Evolutionary conservation across 2,888 invertebrate species (phyloP).

Genomic region (Villa cingulata): DNA sequence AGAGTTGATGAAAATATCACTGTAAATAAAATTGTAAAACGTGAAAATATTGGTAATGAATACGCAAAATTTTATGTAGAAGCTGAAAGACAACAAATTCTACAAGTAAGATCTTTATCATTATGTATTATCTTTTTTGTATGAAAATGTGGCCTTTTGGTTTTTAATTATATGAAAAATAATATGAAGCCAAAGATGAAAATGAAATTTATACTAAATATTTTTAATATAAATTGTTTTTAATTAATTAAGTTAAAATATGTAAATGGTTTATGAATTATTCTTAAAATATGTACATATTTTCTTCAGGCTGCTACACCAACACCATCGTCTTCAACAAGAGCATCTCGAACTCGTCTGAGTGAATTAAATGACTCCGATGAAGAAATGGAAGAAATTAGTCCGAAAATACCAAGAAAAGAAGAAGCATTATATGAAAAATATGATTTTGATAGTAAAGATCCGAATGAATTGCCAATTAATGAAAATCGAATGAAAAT

Average conservation of each 20-base stretch:
- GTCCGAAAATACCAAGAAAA: conserved; percentile 12
- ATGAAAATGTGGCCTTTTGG: too few species aligned
- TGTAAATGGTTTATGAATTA: too few species aligned
- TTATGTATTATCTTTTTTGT: too few species aligned
- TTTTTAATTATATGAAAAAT: too few species aligned
- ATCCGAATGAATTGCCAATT: conserved; percentile 27
- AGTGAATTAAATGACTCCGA: conserved; percentile 18
- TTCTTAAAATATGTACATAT: too few species aligned
- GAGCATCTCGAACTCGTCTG: neutral
- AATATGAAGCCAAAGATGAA: too few species aligned
- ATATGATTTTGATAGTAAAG: conserved; percentile 25
- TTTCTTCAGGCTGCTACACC: neutral
- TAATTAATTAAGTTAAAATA: too few species aligned
- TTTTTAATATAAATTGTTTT: too few species aligned
- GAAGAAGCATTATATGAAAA: conserved; percentile 25
- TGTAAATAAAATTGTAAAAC: conserved; percentile 20
- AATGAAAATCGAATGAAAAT: conserved; percentile 42
- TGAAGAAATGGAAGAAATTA: conserved; percentile 10
- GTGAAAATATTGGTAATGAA: conserved; percentile 22
- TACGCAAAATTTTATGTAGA: conserved; percentile 21
- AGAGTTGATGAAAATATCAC: conserved; percentile 8
- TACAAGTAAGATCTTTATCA: conserved; percentile 17
- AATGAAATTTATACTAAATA: too few species aligned
- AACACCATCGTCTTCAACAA: neutral
- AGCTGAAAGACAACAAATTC: conserved; percentile 23